phyloP scores from a whole-genome alignment of 2,888 invertebrate genomes.

The Ophion obscuratus region DNA sequence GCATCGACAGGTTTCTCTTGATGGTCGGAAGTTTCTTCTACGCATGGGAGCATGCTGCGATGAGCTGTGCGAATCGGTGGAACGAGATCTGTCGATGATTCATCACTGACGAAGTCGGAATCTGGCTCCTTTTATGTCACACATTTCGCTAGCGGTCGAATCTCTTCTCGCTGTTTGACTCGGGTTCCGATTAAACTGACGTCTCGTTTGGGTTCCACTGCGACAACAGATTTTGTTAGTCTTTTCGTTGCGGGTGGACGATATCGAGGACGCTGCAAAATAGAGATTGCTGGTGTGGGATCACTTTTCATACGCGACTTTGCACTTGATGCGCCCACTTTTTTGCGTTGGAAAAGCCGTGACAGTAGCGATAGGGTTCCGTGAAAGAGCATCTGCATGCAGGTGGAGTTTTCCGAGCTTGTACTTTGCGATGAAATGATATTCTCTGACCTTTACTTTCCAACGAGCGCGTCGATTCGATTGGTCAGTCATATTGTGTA shows the following conservation, averaged over 20 bases:
- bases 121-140: not conserved
- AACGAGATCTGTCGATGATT: not conserved
- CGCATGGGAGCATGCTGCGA: no score
- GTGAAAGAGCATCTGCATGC: not conserved
- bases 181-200: not conserved
- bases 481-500: constrained; percentile 6
- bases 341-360: not conserved
- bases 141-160: not conserved
- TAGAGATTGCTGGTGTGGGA: not conserved
- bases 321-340: not conserved
- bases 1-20: no score
- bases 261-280: not conserved
- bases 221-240: not conserved
- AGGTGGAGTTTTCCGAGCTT: not conserved
- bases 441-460: not conserved
- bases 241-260: not conserved
- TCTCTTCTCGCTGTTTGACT: not conserved
- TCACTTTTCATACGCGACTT: not conserved
- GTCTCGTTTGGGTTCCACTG: not conserved
- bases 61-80: not conserved
- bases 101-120: not conserved
- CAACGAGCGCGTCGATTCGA: not conserved
- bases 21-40: no score
- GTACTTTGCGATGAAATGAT: not conserved
- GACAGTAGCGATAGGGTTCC: not conserved